Evolutionary conservation across 2,888 invertebrate genomes (phyloP).

Genomic region (Dione juno): DNA sequence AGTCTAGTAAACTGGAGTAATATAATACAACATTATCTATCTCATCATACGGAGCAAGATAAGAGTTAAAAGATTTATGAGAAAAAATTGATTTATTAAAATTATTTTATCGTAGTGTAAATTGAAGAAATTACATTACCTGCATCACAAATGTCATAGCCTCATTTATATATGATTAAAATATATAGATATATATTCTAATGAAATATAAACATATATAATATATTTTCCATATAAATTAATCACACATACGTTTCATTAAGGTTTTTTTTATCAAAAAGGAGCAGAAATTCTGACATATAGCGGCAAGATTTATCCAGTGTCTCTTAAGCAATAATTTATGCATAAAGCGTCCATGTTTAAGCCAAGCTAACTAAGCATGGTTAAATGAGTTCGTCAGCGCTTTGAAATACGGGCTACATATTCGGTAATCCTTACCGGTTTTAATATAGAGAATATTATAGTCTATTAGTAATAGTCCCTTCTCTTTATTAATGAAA

Average conservation of each 20-base stretch:
- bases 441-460: constrained; percentile 13
- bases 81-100: no score
- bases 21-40: no score
- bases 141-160: no score
- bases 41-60: no score
- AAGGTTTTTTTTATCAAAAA: constrained; percentile 6
- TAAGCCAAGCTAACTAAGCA: constrained; percentile 36
- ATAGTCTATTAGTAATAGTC: not conserved
- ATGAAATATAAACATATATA: not conserved
- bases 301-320: constrained; percentile 20
- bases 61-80: no score
- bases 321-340: constrained; percentile 32
- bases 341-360: constrained; percentile 36
- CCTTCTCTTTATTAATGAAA: constrained; percentile 45
- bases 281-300: not conserved
- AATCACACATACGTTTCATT: not conserved
- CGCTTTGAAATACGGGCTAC: constrained; percentile 22
- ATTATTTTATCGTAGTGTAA: no score
- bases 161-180: no score
- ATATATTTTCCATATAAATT: not conserved
- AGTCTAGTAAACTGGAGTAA: no score
- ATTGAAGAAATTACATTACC: no score
- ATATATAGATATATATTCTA: no score
- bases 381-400: constrained; percentile 34
- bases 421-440: constrained; percentile 34